phyloP scores from a whole-genome alignment of 2,797 vertebrate species.

The Tragopan temminckii region DNA sequence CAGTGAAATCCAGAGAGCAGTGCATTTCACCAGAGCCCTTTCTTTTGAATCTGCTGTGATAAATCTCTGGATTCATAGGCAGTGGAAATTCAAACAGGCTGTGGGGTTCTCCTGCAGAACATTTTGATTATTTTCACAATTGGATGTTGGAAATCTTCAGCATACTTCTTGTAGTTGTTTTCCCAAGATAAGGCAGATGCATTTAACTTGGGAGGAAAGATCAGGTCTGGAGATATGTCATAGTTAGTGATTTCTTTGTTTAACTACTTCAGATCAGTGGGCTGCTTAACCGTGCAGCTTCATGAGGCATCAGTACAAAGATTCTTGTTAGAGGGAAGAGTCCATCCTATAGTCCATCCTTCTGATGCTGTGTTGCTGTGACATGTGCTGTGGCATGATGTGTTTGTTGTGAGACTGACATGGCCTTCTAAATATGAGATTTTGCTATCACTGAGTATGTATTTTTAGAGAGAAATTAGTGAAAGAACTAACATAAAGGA shows the following conservation, averaged over 20 bases:
- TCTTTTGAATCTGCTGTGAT: not conserved
- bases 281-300: not conserved
- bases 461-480: not conserved
- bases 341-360: not conserved
- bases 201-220: not conserved
- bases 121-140: not conserved
- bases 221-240: not conserved
- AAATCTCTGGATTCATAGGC: not conserved
- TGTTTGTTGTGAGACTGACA: not conserved
- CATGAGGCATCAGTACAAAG: not conserved
- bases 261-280: not conserved
- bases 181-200: not conserved
- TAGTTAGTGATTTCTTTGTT: not conserved
- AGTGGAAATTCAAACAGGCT: not conserved
- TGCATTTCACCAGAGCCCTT: not conserved
- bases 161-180: not conserved
- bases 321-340: not conserved
- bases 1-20: not conserved
- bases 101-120: not conserved
- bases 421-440: not conserved
- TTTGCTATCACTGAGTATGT: not conserved
- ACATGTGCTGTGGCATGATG: not conserved
- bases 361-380: not conserved
- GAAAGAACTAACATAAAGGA: not conserved
- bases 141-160: not conserved